phyloP scores from a whole-genome alignment of 2,888 invertebrate species.

The Caenorhabditis sulstoni region DNA sequence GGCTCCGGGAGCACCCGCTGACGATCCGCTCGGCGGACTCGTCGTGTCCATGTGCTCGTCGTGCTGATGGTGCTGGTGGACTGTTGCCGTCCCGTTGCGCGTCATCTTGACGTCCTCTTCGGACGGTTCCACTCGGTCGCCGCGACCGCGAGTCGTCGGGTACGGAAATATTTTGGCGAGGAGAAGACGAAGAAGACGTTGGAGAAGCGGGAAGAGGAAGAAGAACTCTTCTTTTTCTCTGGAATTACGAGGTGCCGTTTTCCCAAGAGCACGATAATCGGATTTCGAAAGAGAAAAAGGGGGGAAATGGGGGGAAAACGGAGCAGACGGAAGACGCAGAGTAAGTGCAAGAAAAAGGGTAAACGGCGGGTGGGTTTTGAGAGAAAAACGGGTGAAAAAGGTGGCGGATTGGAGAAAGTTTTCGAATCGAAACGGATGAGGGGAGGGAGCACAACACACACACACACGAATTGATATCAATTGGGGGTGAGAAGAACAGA shows the following conservation, averaged over 20 bases:
- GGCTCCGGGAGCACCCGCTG: conserved; percentile 12
- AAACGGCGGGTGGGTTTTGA: conserved; percentile 8
- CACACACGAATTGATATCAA: conserved; percentile 52
- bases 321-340: conserved; percentile 17
- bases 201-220: conserved; percentile 6
- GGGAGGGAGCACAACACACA: conserved; percentile 22
- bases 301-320: conserved; percentile 12
- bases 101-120: conserved; percentile 22
- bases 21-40: conserved; percentile 34
- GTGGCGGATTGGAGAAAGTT: background rate
- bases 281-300: conserved; percentile 17
- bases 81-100: conserved; percentile 18
- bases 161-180: conserved; percentile 41
- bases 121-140: conserved; percentile 36
- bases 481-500: conserved; percentile 54
- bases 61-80: conserved; percentile 17
- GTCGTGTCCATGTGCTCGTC: conserved; percentile 48
- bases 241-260: conserved; percentile 32
- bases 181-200: conserved; percentile 13
- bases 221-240: conserved; percentile 15
- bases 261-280: conserved; percentile 39
- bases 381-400: conserved; percentile 7
- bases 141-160: conserved; percentile 37
- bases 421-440: conserved; percentile 12
- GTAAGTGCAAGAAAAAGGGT: conserved; percentile 12